Conservation (phyloP, 2,797 vertebrate species). For the Chelon auratus region DNA sequence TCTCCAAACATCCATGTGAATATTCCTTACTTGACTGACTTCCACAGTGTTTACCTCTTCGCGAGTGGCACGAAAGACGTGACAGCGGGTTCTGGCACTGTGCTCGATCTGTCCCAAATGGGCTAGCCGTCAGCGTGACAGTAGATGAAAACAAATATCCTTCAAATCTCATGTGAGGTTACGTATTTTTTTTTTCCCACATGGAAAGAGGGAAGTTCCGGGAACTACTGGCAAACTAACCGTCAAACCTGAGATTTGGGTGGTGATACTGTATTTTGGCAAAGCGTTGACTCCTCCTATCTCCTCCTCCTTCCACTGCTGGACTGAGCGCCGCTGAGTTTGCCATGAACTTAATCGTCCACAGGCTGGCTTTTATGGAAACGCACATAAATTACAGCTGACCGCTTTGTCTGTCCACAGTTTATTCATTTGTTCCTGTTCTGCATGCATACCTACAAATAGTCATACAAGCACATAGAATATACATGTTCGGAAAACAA, state of each 20-base stretch:
- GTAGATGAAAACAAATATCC: slow-evolving; percentile 71
- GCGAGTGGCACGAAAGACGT: slow-evolving; percentile 64
- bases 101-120: slow-evolving; percentile 55
- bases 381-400: slow-evolving; percentile 37
- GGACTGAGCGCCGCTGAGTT: slow-evolving; percentile 32
- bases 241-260: slow-evolving; percentile 71
- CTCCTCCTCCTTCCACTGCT: slow-evolving; percentile 27
- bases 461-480: slow-evolving; percentile 25
- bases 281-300: slow-evolving; percentile 14
- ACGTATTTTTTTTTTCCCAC: slow-evolving; percentile 64
- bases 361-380: slow-evolving; percentile 62
- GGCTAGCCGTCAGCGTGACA: slow-evolving; percentile 54
- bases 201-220: slow-evolving; percentile 59
- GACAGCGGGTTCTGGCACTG: slow-evolving; percentile 59
- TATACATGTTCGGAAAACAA: slow-evolving; percentile 9
- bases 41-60: slow-evolving; percentile 59
- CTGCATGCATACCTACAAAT: slow-evolving; percentile 43
- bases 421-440: slow-evolving; percentile 34
- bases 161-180: slow-evolving; percentile 60
- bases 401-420: slow-evolving; percentile 46
- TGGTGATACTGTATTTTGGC: slow-evolving; percentile 53
- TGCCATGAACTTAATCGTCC: slow-evolving; percentile 41
- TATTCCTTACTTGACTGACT: slow-evolving; percentile 45
- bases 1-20: slow-evolving; percentile 60
- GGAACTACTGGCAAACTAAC: slow-evolving; percentile 58